Base-by-base conservation (phyloP, 2,113 vertebrate species). In the Chrysemys picta region DNA sequence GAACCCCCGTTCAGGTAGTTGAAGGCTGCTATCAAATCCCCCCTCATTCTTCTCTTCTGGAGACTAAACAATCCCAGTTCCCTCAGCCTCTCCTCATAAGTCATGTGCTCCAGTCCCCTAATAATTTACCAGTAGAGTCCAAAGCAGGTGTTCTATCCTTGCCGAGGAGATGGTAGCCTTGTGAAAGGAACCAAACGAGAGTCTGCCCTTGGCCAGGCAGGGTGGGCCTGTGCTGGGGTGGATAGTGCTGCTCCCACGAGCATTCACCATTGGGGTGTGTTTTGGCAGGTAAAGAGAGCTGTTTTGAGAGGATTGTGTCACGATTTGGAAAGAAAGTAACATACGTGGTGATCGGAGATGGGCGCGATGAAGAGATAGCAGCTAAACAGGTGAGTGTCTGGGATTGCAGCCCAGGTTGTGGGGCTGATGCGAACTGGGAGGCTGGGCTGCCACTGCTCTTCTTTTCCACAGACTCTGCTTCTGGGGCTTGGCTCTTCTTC, bases 261-360 rank as follows among this genome's bases (percentile, higher is more conserved):
- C 85, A 4, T 11, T 52, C 6, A 6, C 1, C 19, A 38, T 27
- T 31, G 78, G 57, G 5, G 54, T 87, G 49, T 89, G 21, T 92
- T 69, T 65, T 88, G 91, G 14, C 97, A 99, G 99, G 99, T 24
- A 99, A 99, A 89, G 99, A 99, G 98, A 99, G 99, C 97, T 99
- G 99, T 96, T 99, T 99, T 13, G 99, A 99, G 97, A 99, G 99
- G 95, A 99, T 99, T 2, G 97, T 99, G 92, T 99, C 99, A 5
- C 99, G 99, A 9, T 99, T 99, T 94, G 99, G 99, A 5, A 99
- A 99, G 97, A 99, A 99, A 94, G 99, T 99, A 91, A 99, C 99
- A 0, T 99, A 99, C 0, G 99, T 99, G 95, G 99, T 99, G 78
- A 99, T 99, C 5, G 99, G 99, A 29, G 99, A 99, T 7, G 99